Conservation (phyloP, 1,140 invertebrate genomes). For the Psix sp. region DNA sequence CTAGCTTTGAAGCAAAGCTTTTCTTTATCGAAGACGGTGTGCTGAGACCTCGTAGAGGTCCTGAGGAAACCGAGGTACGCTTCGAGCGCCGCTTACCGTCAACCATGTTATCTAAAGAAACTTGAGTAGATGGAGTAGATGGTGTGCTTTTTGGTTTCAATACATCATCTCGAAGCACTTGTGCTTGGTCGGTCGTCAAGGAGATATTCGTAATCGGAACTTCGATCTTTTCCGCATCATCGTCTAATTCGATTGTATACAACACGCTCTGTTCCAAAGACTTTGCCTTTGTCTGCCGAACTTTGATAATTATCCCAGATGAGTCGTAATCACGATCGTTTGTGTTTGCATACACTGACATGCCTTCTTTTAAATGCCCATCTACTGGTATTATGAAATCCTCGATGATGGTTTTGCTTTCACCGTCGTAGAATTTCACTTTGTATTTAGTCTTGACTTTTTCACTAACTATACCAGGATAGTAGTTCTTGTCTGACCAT, state of each 20-base stretch:
- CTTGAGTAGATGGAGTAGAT: slow-evolving; percentile 62
- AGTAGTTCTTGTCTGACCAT: slow-evolving; percentile 82
- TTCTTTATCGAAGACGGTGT: slow-evolving; percentile 3
- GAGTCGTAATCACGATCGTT: slow-evolving; percentile 63
- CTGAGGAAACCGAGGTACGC: slow-evolving; percentile 36
- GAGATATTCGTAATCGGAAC: slow-evolving; percentile 67
- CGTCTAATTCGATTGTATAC: slow-evolving; percentile 62
- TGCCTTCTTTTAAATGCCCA: slow-evolving; percentile 57
- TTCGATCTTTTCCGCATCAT: slow-evolving; percentile 61
- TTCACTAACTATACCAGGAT: slow-evolving; percentile 78
- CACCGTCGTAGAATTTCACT: slow-evolving; percentile 79
- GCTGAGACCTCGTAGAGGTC: neutral
- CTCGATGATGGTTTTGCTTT: slow-evolving; percentile 78
- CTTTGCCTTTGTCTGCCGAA: slow-evolving; percentile 26
- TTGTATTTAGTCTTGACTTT: slow-evolving; percentile 79
- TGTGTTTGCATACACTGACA: slow-evolving; percentile 67
- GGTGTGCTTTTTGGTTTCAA: slow-evolving; percentile 53
- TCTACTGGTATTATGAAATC: slow-evolving; percentile 78
- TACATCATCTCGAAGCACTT: slow-evolving; percentile 63
- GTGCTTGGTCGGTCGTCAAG: slow-evolving; percentile 66
- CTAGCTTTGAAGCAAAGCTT: neutral
- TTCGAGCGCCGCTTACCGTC: slow-evolving; percentile 67
- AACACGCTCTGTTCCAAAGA: slow-evolving; percentile 13
- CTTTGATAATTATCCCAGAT: slow-evolving; percentile 64
- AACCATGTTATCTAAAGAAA: slow-evolving; percentile 69